These are phyloP conservation scores for Caenorhabditis brenneri DNA, from an alignment of 1,140 invertebrate species.

Conservation along the genomic window DNA sequence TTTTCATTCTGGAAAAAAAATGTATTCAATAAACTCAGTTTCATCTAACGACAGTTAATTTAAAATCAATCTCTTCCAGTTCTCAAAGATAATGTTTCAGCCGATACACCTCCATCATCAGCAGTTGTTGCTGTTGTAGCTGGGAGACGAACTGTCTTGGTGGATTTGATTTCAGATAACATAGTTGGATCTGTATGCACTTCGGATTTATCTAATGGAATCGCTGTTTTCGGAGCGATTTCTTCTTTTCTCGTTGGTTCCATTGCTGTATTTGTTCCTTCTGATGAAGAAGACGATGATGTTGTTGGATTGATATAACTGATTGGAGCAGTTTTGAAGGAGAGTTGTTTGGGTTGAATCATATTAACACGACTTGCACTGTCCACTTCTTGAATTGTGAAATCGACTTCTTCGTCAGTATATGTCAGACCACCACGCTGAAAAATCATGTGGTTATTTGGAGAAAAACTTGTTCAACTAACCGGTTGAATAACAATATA, in stretches of 20 bases:
- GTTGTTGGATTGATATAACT: neutral
- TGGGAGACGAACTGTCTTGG: neutral
- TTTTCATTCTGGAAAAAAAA: neutral
- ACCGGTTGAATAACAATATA: constrained; percentile 26
- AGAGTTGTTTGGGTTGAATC: neutral
- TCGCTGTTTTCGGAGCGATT: neutral
- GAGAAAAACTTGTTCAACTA: neutral
- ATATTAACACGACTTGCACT: neutral
- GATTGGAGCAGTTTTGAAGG: neutral
- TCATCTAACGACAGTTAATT: no score
- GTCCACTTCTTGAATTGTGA: constrained; percentile 2
- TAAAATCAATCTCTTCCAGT: neutral
- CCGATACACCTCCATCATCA: neutral
- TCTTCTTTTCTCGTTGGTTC: neutral
- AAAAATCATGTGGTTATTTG: neutral
- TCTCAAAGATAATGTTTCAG: neutral
- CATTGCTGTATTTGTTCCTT: neutral
- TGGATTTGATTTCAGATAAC: neutral
- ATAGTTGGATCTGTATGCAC: neutral
- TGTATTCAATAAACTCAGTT: no score
- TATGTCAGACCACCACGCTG: constrained; percentile 21
- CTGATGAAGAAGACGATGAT: neutral
- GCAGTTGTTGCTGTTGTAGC: neutral
- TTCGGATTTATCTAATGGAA: neutral
- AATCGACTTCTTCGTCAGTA: constrained; percentile 20